Conservation (phyloP, 30 jellyfish, hydroid and myxozoan species). For the Turritopsis rubra region DNA sequence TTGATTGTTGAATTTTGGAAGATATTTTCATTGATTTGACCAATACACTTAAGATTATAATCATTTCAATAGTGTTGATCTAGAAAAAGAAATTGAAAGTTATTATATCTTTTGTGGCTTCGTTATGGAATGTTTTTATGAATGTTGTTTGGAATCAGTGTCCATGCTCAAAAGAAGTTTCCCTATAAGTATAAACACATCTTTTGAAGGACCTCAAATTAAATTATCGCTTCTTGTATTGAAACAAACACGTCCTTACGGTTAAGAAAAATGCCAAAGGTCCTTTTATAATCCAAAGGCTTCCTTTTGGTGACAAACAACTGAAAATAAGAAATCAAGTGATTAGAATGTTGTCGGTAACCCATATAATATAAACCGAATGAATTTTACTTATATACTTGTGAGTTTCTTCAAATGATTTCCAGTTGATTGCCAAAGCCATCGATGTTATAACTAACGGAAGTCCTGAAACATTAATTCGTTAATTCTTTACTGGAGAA, state of each 20-base stretch:
- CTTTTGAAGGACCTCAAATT: no score
- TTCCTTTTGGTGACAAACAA: constrained; percentile 29
- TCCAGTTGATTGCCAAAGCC: not conserved
- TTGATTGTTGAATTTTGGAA: not conserved
- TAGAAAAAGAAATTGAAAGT: not conserved
- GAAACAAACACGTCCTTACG: not conserved
- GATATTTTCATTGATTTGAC: not conserved
- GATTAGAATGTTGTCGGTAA: not conserved
- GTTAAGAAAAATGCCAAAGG: constrained; percentile 40
- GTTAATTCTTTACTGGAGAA: no score
- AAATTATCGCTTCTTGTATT: no score
- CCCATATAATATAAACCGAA: not conserved
- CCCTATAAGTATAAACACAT: no score
- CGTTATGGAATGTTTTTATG: not conserved
- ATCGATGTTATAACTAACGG: not conserved
- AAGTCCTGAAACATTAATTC: no score
- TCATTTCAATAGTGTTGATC: not conserved
- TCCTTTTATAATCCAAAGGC: constrained; percentile 41
- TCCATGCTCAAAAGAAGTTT: no score
- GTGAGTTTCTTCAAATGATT: not conserved
- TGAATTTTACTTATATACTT: not conserved
- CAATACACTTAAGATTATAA: not conserved
- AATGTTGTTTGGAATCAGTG: no score
- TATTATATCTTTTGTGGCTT: not conserved
- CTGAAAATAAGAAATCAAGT: not conserved